Conservation (phyloP, 2,888 invertebrate species). For the Metellina segmentata region DNA sequence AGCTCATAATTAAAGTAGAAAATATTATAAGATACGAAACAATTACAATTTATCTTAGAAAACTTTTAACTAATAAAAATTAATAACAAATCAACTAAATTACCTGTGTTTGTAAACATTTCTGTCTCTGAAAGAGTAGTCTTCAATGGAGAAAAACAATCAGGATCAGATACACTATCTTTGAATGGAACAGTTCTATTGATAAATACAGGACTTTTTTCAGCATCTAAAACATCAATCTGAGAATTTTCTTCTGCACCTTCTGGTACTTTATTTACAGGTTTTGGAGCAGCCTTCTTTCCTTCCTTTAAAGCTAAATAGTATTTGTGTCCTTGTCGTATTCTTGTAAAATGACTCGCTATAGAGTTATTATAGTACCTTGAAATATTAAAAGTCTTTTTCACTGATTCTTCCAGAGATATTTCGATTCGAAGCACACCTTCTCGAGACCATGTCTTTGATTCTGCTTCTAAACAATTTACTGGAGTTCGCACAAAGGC, state of each 20-base stretch:
- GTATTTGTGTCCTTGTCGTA: slow-evolving; percentile 25
- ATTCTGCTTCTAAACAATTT: slow-evolving; percentile 93
- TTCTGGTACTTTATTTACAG: not conserved
- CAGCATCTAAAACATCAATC: slow-evolving; percentile 42
- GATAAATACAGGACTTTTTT: slow-evolving; percentile 59
- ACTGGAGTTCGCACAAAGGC: slow-evolving; percentile 95
- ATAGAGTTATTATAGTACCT: slow-evolving; percentile 46
- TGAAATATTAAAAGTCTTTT: slow-evolving; percentile 46
- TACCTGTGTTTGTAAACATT: slow-evolving; percentile 85
- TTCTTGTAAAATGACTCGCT: slow-evolving; percentile 19
- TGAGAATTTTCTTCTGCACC: not conserved
- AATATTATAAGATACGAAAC: too few relatives aligned
- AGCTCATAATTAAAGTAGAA: too few relatives aligned
- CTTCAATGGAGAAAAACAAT: slow-evolving; percentile 59
- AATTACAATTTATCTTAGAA: too few relatives aligned
- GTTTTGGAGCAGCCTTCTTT: not conserved
- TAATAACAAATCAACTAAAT: slow-evolving; percentile 41
- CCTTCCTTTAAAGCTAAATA: not conserved
- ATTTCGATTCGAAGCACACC: slow-evolving; percentile 95
- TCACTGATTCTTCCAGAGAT: slow-evolving; percentile 37
- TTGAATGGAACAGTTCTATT: slow-evolving; percentile 54
- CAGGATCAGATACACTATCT: slow-evolving; percentile 66
- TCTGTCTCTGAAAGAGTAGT: slow-evolving; percentile 79
- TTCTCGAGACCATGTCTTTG: slow-evolving; percentile 95
- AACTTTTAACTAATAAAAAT: too few relatives aligned